Percentiles rank a stretch among this genome's conserved stretches.
These are phyloP conservation scores for Drosophila nigromelanica DNA, from an alignment of 1,140 invertebrate species.

Conservation along the genomic window DNA sequence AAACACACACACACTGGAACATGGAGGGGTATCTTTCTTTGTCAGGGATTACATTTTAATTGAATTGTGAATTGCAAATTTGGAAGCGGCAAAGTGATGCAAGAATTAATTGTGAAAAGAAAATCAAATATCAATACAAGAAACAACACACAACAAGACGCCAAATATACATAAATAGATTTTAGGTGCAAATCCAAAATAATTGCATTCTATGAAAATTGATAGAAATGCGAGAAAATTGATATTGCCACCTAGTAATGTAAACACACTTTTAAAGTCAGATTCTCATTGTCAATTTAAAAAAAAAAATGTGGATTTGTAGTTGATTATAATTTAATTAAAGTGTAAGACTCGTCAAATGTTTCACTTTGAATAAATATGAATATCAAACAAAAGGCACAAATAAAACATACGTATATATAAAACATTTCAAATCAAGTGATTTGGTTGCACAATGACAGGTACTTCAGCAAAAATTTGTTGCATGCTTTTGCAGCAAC, in stretches of 20 bases:
- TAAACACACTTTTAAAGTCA: constrained; percentile 39
- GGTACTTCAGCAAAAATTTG: constrained; percentile 9
- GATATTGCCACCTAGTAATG: constrained; percentile 10
- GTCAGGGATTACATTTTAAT: constrained; percentile 57
- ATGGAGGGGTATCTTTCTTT: constrained; percentile 16
- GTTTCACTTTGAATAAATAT: constrained; percentile 2
- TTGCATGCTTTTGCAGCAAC: constrained; percentile 12
- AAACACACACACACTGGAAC: constrained; percentile 18
- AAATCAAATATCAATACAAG: constrained; percentile 29
- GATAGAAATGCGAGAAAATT: constrained; percentile 22
- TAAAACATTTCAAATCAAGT: constrained; percentile 15
- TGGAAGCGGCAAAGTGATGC: constrained; percentile 36
- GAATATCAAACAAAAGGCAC: background rate
- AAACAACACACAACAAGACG: constrained; percentile 32
- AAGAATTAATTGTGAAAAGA: constrained; percentile 9
- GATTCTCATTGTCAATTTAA: constrained; percentile 35
- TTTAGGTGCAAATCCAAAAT: constrained; percentile 58
- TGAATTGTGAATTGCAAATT: constrained; percentile 38
- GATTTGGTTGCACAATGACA: constrained; percentile 10
- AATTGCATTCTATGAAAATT: constrained; percentile 50
- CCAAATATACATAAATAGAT: constrained; percentile 16
- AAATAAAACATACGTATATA: background rate
- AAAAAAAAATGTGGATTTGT: constrained; percentile 9
- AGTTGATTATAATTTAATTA: constrained; percentile 11
- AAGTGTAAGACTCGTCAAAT: background rate